Base-by-base conservation (phyloP, 2,888 invertebrate genomes). In the Melipona beecheii region DNA sequence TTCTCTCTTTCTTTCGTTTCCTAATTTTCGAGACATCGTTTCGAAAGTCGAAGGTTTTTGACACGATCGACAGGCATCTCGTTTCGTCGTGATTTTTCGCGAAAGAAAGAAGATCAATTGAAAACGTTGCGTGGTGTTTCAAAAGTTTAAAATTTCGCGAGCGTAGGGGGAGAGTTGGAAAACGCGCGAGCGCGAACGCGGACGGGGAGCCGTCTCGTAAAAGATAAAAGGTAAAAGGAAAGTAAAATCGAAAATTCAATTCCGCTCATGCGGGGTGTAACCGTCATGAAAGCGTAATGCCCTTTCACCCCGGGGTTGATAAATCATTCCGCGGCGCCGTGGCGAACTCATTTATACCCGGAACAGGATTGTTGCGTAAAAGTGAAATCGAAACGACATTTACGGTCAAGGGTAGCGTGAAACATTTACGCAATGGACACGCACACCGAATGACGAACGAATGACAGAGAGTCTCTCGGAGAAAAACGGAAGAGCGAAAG, bases 301-400 rank as follows among this genome's bases (percentile, higher is more conserved):
- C 31, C 49, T 54, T 68, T 66, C 64, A 19, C 58, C 62, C 31
- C 13, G 21, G 43, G 9, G n/a, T 60, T 31, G 54, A 65, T 81
- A 81, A 81, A 83, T 81, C 54, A 83, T 81, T 81, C 71, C 49
- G 24, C 43, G 24, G 31, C 5, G 31, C 11, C 27, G 75, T 52
- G 21, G 15, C 54, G n/a, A 27, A 27, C 62, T 66, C 49, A 54
- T 81, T 82, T 76, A 49, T 65, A 68, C 64, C 15, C 66, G 27
- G 5, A 62, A 62, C 60, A 24, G 60, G 31, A 52, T 79, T 78
- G 60, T 79, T 78, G 60, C 60, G 64, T 62, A 71, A 76, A 75
- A 84, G 81, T 79, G 78, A 84, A 84, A 78, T 78, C 70, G 78
- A 84, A 31, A 76, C 78, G 27, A 49, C 54, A 77, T 82, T 77